Conservation (phyloP, 2,888 invertebrate species). For the Beris chalybata region DNA sequence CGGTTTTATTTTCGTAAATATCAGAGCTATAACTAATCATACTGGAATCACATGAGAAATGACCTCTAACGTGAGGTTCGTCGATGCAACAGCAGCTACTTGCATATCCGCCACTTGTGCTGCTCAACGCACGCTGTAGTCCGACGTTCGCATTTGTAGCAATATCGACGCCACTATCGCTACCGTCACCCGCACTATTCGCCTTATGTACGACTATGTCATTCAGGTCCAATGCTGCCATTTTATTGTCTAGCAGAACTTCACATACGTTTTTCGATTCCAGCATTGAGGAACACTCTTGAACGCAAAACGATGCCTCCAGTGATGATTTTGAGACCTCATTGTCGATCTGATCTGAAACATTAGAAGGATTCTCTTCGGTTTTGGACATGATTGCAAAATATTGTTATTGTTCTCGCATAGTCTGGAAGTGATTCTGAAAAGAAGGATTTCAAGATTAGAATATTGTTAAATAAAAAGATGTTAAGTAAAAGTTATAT, state of each 20-base stretch:
- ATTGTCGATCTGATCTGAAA: conserved; percentile 3
- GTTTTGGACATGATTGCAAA: conserved; percentile 5
- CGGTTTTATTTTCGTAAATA: conserved; percentile 59
- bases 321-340: conserved; percentile 28
- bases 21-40: conserved; percentile 78
- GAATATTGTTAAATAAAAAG: too few species aligned
- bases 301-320: conserved; percentile 27
- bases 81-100: conserved; percentile 64
- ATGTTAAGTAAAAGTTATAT: too few species aligned
- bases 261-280: conserved; percentile 43
- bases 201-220: conserved; percentile 70
- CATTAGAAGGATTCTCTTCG: conserved; percentile 1
- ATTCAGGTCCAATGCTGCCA: conserved; percentile 48
- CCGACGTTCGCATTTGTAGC: conserved; percentile 53
- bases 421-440: conserved; percentile 3
- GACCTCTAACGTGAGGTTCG: conserved; percentile 59
- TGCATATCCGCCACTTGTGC: conserved; percentile 67
- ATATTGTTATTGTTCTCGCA: not conserved
- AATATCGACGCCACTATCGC: conserved; percentile 81
- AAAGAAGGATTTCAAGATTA: not conserved
- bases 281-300: conserved; percentile 31
- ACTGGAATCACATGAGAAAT: conserved; percentile 75
- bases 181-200: conserved; percentile 61
- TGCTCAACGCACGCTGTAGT: conserved; percentile 61
- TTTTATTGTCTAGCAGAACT: conserved; percentile 45